Evolutionary conservation across 2,888 invertebrate species (phyloP), one percentile per base, ranked within the genome.

Genomic region (Lepeophtheirus nordmannii): DNA sequence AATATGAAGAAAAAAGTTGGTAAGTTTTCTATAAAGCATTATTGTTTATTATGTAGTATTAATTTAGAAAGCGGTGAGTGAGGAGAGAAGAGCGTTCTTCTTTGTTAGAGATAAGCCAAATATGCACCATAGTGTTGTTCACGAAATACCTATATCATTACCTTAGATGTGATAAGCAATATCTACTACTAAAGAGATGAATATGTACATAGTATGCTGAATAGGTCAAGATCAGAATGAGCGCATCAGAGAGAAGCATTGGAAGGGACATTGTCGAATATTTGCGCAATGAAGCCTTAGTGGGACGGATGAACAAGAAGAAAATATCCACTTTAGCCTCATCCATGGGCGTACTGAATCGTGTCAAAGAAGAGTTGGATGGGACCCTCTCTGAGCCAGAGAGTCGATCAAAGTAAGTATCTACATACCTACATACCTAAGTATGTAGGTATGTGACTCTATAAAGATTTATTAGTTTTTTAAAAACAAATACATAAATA

Each of bases 201-300:
- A 30, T 7, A 30, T 7, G 3, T 30, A 30, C 3, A 30, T 30
- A 30, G 30, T 5, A 30, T 30, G 30, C 30, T 7, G 7, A 30
- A 30, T 30, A 7, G 30, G 30, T 30, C 30, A 30, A 30, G 30
- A 30, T 30, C 7, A 30, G 3, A 30, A 30, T 30, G 30, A 60
- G 60, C 22, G 39, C 39, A 37, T 30, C 30, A 17, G 23, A 60
- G 37, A 60, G 22, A n/a, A 37, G 8, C n/a, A 17, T 60, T 30
- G 60, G 60, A 60, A 22, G 39, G 39, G 17, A 30, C 12, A 38
- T 38, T 60, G 60, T 60, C 10, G 30, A 37, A 10, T 60, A 60
- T 30, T 17, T 60, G 22, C 30, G 60, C 10, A 60, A 60, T 60
- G 60, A 60, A 60, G 60, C 60, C 23, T 38, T 37, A 17, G 60